A percentile compares a stretch with the other conserved stretches of the same genome.
Evolutionary conservation across 2,888 invertebrate species (phyloP).

Genomic region (Autographa gamma): DNA sequence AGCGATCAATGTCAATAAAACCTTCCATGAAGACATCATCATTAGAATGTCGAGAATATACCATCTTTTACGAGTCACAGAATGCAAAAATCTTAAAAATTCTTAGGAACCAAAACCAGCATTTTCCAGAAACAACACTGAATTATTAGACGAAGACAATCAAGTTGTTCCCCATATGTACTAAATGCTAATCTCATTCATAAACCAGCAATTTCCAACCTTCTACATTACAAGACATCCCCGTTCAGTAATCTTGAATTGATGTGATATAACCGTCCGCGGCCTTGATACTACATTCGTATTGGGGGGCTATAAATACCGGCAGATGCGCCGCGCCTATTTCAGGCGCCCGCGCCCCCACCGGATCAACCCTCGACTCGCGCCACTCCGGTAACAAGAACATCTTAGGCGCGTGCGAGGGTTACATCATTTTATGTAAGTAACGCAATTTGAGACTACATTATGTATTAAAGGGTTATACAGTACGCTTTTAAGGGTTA

Average conservation of each 20-base stretch:
- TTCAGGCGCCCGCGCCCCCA: constrained; percentile 75
- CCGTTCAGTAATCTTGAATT: constrained; percentile 48
- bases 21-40: not conserved
- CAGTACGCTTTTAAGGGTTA: not conserved
- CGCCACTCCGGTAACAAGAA: constrained; percentile 55
- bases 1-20: not conserved
- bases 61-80: no score
- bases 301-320: constrained; percentile 84
- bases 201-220: not conserved
- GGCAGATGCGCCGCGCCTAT: constrained; percentile 83
- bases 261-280: constrained; percentile 74
- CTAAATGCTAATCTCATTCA: not conserved
- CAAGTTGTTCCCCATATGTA: not conserved
- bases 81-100: no score
- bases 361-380: constrained; percentile 63
- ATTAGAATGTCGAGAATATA: no score
- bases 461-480: not conserved
- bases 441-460: constrained; percentile 22
- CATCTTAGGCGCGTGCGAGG: constrained; percentile 56
- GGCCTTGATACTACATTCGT: constrained; percentile 87
- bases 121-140: no score
- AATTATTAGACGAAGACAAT: not conserved
- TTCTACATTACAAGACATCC: constrained; percentile 18
- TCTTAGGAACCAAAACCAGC: no score
- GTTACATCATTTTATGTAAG: constrained; percentile 46